These are phyloP conservation scores for Xanthia icteritia DNA, from an alignment of 2,888 invertebrate species.

Conservation along the genomic window DNA sequence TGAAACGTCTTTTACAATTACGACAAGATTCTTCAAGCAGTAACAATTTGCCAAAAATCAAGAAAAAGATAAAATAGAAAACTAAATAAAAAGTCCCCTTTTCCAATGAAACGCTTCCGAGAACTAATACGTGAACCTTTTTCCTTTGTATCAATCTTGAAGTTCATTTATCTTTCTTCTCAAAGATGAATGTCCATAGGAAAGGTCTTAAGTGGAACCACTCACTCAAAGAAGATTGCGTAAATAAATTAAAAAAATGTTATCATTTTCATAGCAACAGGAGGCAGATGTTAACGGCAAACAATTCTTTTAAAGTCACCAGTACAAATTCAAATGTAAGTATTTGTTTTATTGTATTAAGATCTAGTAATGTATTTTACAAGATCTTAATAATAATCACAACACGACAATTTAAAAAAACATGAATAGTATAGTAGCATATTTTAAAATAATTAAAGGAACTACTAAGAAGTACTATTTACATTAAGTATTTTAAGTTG, in stretches of 20 bases:
- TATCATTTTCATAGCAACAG: background rate
- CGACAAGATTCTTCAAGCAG: background rate
- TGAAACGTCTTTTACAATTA: background rate
- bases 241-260: background rate
- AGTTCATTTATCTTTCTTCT: conserved; percentile 39
- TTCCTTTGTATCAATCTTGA: conserved; percentile 32
- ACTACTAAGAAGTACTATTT: no score
- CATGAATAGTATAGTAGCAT: background rate
- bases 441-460: background rate
- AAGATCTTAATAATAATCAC: background rate
- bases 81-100: conserved; percentile 16
- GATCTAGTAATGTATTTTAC: no score
- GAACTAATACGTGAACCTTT: conserved; percentile 30
- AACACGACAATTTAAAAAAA: background rate
- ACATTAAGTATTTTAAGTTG: background rate
- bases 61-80: conserved; percentile 20
- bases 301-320: background rate
- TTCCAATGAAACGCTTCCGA: conserved; percentile 24
- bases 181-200: conserved; percentile 17
- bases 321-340: background rate
- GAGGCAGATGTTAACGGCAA: background rate
- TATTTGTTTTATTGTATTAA: no score
- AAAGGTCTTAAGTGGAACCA: conserved; percentile 3
- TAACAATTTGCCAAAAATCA: background rate
- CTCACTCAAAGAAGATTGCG: background rate